A percentile compares a stretch with the other conserved stretches of the same genome.
phyloP scores from a whole-genome alignment of 2,888 invertebrate species.

The Spicauda simplicius region DNA sequence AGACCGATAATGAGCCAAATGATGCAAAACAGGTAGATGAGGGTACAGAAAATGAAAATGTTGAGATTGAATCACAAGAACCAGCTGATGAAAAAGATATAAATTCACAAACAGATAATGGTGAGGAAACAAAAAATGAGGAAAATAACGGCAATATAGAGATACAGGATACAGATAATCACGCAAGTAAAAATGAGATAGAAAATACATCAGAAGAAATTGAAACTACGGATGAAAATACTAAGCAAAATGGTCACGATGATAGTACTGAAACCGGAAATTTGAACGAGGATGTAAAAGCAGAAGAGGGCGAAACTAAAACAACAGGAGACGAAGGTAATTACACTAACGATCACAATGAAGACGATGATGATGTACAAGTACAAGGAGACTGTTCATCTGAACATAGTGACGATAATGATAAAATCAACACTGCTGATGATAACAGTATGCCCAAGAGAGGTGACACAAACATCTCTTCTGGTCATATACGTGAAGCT shows the following conservation, averaged over 20 bases:
- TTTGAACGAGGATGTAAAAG: neutral
- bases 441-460: slow-evolving; percentile 70
- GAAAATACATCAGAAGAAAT: slow-evolving; percentile 21
- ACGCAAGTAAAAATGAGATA: slow-evolving; percentile 33
- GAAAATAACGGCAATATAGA: too few species aligned
- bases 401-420: slow-evolving; percentile 71
- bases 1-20: slow-evolving; percentile 36
- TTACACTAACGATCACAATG: slow-evolving; percentile 67
- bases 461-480: slow-evolving; percentile 70
- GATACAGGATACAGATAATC: slow-evolving; percentile 8
- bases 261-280: neutral
- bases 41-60: slow-evolving; percentile 41
- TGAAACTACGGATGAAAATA: slow-evolving; percentile 18
- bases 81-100: slow-evolving; percentile 32
- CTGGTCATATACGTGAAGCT: slow-evolving; percentile 75
- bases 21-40: slow-evolving; percentile 39
- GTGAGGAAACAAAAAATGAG: slow-evolving; percentile 32
- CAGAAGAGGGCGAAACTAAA: slow-evolving; percentile 21
- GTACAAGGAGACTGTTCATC: slow-evolving; percentile 75
- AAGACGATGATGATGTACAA: slow-evolving; percentile 84
- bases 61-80: slow-evolving; percentile 22
- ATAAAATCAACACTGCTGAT: slow-evolving; percentile 68
- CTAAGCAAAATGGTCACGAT: slow-evolving; percentile 17
- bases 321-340: slow-evolving; percentile 68
- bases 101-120: slow-evolving; percentile 16